A percentile compares a stretch with the other conserved stretches of the same genome.
phyloP scores from a whole-genome alignment of 64 coral and sea anemone genomes.

The Montipora cactus region DNA sequence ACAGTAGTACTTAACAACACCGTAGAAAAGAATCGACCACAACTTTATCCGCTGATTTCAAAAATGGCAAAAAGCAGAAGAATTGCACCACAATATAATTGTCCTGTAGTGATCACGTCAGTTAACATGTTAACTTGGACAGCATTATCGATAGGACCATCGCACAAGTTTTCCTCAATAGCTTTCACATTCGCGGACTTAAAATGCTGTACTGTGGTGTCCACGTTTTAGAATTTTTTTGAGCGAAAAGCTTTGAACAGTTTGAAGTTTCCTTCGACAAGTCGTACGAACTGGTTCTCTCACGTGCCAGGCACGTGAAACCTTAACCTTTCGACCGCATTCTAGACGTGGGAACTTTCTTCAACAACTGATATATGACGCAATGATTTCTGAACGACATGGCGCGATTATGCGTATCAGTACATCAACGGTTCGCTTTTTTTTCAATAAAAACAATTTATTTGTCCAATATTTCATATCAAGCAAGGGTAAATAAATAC shows the following conservation, averaged over 20 bases:
- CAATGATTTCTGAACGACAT: not conserved
- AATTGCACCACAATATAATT: too few species aligned
- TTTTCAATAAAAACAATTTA: not conserved
- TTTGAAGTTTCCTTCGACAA: not conserved
- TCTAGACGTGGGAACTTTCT: not conserved
- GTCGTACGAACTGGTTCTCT: not conserved
- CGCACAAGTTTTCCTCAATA: not conserved
- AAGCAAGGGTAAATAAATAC: too few species aligned
- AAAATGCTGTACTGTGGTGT: too few species aligned
- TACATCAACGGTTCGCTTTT: not conserved
- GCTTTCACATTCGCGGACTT: not conserved
- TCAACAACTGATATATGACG: not conserved
- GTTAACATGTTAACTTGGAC: too few species aligned
- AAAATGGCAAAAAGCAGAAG: too few species aligned
- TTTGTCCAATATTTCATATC: not conserved
- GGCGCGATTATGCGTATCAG: not conserved
- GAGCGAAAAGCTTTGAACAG: not conserved
- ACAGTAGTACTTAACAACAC: too few species aligned
- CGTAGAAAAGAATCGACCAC: too few species aligned
- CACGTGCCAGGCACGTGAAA: too few species aligned
- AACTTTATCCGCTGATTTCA: too few species aligned
- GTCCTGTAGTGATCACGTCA: too few species aligned
- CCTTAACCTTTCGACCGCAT: not conserved
- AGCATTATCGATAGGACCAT: too few species aligned
- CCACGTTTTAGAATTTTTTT: too few species aligned